Evolutionary conservation across 2,888 invertebrate species (phyloP).

Genomic region (Litoditis marina): DNA sequence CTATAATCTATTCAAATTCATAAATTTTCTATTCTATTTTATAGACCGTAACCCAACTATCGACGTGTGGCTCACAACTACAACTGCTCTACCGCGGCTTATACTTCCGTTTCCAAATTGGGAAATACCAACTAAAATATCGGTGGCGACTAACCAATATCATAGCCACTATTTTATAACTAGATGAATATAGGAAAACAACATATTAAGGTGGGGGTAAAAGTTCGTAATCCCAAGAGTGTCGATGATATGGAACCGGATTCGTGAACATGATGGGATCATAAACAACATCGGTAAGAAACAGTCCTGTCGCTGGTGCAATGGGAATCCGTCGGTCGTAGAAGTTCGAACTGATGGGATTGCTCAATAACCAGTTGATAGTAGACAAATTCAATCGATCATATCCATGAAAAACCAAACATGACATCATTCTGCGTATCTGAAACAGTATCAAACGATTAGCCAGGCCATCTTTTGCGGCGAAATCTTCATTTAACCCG

Average conservation of each 20-base stretch:
- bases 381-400: slow-evolving; percentile 22
- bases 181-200: neutral
- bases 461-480: too few relatives aligned
- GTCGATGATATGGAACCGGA: slow-evolving; percentile 41
- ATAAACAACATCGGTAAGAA: slow-evolving; percentile 50
- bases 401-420: slow-evolving; percentile 41
- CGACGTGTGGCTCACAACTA: too few relatives aligned
- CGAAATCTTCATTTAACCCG: too few relatives aligned
- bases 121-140: too few relatives aligned
- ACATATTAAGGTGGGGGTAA: neutral
- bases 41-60: too few relatives aligned
- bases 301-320: slow-evolving; percentile 48
- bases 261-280: slow-evolving; percentile 39
- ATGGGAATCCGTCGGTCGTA: slow-evolving; percentile 33
- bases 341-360: slow-evolving; percentile 43
- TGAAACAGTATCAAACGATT: slow-evolving; percentile 26
- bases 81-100: too few relatives aligned
- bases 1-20: too few relatives aligned
- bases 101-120: too few relatives aligned
- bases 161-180: too few relatives aligned
- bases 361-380: slow-evolving; percentile 43
- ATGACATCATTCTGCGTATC: slow-evolving; percentile 54
- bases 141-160: too few relatives aligned
- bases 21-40: too few relatives aligned
- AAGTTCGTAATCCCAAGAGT: slow-evolving; percentile 44